These are phyloP conservation scores for Phalera bucephala DNA, from an alignment of 2,888 invertebrate genomes.

Conservation along the genomic window DNA sequence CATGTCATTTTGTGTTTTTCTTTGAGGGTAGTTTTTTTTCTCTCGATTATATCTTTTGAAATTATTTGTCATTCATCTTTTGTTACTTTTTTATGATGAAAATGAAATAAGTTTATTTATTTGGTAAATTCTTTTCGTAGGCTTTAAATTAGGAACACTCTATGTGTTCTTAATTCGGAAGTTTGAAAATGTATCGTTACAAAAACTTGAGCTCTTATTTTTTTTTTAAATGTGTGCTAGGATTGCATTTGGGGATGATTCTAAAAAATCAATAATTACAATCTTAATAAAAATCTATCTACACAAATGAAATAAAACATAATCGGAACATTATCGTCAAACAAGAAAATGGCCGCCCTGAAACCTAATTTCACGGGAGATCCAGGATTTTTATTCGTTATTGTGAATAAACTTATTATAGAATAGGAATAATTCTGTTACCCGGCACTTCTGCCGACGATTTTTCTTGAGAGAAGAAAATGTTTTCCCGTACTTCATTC, in stretches of 20 bases:
- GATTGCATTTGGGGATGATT: too few species aligned
- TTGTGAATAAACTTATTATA: constrained; percentile 77
- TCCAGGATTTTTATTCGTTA: constrained; percentile 52
- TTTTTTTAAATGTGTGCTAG: too few species aligned
- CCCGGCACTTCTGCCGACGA: constrained; percentile 47
- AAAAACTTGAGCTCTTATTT: too few species aligned
- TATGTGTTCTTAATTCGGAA: too few species aligned
- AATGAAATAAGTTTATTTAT: too few species aligned
- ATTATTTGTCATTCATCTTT: constrained; percentile 25
- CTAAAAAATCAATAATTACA: too few species aligned
- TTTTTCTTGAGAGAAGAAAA: constrained; percentile 46
- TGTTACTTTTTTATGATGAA: too few species aligned
- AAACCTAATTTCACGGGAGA: constrained; percentile 32
- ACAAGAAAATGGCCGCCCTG: constrained; percentile 19
- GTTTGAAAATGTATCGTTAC: too few species aligned
- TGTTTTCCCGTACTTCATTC: constrained; percentile 59
- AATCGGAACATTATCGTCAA: constrained; percentile 1
- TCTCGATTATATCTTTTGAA: constrained; percentile 20
- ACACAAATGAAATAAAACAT: background rate
- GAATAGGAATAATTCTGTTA: constrained; percentile 76
- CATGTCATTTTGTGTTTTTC: constrained; percentile 51
- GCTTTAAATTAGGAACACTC: too few species aligned
- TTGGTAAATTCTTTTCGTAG: too few species aligned
- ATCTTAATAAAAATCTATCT: too few species aligned
- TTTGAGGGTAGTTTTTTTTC: constrained; percentile 30